Conservation (phyloP, 2,888 invertebrate genomes). For the Loripinus fragilis region DNA sequence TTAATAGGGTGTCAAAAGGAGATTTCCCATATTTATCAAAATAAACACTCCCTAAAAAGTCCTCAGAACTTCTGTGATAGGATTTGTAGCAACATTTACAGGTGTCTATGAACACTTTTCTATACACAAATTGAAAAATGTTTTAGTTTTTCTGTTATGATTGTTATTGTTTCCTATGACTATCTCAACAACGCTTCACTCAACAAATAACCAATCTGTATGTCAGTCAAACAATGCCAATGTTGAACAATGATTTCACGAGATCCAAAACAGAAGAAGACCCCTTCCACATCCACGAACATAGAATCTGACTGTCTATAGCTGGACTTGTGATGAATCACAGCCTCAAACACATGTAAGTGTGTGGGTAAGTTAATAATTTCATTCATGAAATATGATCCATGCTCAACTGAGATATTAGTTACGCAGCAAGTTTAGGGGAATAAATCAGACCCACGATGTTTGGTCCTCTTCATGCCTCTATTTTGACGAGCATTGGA, state of each 20-base stretch:
- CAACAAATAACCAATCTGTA: background rate
- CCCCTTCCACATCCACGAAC: conserved; percentile 8
- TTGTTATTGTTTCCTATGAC: background rate
- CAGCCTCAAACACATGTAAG: background rate
- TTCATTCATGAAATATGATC: conserved; percentile 9
- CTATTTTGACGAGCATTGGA: conserved; percentile 90
- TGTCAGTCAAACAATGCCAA: background rate
- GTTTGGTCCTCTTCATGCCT: conserved; percentile 59
- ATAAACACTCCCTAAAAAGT: too few species aligned
- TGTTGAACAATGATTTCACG: conserved; percentile 9
- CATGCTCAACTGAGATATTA: conserved; percentile 16
- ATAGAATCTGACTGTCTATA: background rate
- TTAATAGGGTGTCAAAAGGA: too few species aligned
- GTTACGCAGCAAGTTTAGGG: conserved; percentile 10
- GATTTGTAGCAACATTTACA: background rate
- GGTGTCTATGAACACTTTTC: conserved; percentile 1
- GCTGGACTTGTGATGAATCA: background rate
- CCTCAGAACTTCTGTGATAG: background rate
- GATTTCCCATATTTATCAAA: too few species aligned
- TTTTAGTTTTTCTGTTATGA: background rate
- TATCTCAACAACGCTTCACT: background rate
- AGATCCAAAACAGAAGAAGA: conserved; percentile 13
- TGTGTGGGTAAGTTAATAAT: background rate
- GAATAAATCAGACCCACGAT: background rate
- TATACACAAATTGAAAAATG: background rate